Conservation (phyloP, 2,797 vertebrate genomes). For the Alfaro cultratus region DNA sequence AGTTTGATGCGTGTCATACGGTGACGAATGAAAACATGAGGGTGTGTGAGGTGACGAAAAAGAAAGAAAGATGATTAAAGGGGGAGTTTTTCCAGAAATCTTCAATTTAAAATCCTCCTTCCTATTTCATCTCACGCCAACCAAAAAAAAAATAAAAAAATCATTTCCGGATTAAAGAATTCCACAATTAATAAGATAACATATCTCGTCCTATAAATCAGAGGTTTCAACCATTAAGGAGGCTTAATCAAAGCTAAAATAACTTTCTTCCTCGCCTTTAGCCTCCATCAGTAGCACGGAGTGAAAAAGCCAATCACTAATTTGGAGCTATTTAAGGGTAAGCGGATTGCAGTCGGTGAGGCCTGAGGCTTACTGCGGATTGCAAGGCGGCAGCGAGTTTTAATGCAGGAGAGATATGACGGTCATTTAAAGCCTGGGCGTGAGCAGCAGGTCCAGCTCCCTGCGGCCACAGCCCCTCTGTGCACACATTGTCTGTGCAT, state of each 20-base stretch:
- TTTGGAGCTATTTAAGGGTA: slow-evolving; percentile 74
- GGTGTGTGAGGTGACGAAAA: neutral
- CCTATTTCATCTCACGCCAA: neutral
- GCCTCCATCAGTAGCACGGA: slow-evolving; percentile 58
- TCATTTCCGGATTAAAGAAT: neutral
- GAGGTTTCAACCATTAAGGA: slow-evolving; percentile 28
- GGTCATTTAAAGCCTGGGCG: slow-evolving; percentile 72
- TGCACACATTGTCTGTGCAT: slow-evolving; percentile 17
- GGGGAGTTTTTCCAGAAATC: neutral
- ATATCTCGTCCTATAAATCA: slow-evolving; percentile 62
- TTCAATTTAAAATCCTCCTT: neutral
- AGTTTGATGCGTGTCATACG: no score
- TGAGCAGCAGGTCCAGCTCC: slow-evolving; percentile 52
- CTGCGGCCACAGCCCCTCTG: slow-evolving; percentile 45
- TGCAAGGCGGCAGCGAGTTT: slow-evolving; percentile 66
- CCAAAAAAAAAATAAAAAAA: neutral
- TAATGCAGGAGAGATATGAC: slow-evolving; percentile 69
- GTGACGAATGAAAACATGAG: neutral
- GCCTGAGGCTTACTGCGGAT: slow-evolving; percentile 75
- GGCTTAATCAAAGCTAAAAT: slow-evolving; percentile 2
- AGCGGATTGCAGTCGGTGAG: slow-evolving; percentile 73
- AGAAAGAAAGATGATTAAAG: neutral
- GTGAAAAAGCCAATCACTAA: slow-evolving; percentile 71
- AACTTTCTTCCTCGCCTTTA: slow-evolving; percentile 37
- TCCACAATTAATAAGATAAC: slow-evolving; percentile 9